Evolutionary conservation across 2,888 invertebrate genomes (phyloP).

Genomic region (Dugesia japonica): DNA sequence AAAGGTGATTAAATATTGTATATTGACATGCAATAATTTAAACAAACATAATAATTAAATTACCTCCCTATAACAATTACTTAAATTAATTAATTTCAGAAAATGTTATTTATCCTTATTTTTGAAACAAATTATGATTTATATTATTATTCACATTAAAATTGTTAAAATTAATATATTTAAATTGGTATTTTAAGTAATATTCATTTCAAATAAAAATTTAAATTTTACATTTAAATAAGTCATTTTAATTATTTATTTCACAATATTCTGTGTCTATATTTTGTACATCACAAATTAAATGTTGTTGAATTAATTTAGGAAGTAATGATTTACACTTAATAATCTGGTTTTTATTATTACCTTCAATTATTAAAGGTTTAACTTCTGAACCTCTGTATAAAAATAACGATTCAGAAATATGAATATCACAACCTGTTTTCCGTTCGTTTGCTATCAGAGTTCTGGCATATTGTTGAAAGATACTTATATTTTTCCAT

Average conservation of each 20-base stretch:
- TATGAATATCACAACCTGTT: not conserved
- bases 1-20: not conserved
- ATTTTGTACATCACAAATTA: constrained; percentile 20
- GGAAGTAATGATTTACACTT: constrained; percentile 8
- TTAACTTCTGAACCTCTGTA: not conserved
- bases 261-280: not conserved
- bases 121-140: too few relatives aligned
- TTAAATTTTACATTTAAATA: not conserved
- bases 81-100: too few relatives aligned
- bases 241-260: not conserved
- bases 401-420: not conserved
- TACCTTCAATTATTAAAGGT: not conserved
- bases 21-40: not conserved
- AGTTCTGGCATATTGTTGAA: not conserved
- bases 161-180: too few relatives aligned
- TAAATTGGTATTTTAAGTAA: too few relatives aligned
- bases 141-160: too few relatives aligned
- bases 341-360: not conserved
- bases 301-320: constrained; percentile 6
- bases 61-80: too few relatives aligned
- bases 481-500: not conserved
- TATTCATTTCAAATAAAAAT: too few relatives aligned
- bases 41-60: too few relatives aligned
- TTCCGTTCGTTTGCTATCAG: not conserved
- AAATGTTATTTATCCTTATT: too few relatives aligned